Conservation (phyloP, 2,797 vertebrate species). For the Lacerta viridis region DNA sequence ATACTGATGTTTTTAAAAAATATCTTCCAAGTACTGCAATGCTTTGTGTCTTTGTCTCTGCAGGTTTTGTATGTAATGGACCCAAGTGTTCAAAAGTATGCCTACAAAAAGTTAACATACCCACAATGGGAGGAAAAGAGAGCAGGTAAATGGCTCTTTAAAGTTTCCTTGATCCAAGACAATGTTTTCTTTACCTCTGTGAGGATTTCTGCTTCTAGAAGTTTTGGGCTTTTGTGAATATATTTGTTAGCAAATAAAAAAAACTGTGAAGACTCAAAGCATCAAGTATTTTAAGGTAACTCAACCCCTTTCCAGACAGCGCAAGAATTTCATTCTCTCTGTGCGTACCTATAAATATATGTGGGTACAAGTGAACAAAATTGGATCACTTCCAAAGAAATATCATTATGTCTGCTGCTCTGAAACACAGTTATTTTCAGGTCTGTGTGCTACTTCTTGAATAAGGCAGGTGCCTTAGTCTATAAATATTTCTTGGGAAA, state of each 20-base stretch:
- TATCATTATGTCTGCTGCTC: neutral
- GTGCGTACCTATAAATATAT: neutral
- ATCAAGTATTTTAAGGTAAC: neutral
- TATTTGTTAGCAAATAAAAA: neutral
- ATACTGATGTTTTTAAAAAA: neutral
- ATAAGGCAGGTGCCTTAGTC: neutral
- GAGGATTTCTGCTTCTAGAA: neutral
- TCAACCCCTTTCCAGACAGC: neutral
- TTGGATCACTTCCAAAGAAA: neutral
- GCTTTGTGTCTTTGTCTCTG: neutral
- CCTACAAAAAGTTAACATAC: neutral
- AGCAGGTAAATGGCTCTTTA: neutral
- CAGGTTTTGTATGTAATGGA: neutral
- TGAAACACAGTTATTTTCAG: neutral
- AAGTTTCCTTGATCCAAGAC: neutral
- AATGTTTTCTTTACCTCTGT: neutral
- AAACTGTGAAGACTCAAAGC: neutral
- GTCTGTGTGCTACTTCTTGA: neutral
- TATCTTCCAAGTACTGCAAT: neutral
- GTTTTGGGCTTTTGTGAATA: neutral
- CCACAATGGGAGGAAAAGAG: neutral
- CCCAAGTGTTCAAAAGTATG: neutral
- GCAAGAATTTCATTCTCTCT: neutral
- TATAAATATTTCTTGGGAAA: neutral
- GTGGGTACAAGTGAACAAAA: neutral